Evolutionary conservation across 2,797 vertebrate species (phyloP), one percentile per base, ranked within the genome.

Genomic region (Ceryle rudis): DNA sequence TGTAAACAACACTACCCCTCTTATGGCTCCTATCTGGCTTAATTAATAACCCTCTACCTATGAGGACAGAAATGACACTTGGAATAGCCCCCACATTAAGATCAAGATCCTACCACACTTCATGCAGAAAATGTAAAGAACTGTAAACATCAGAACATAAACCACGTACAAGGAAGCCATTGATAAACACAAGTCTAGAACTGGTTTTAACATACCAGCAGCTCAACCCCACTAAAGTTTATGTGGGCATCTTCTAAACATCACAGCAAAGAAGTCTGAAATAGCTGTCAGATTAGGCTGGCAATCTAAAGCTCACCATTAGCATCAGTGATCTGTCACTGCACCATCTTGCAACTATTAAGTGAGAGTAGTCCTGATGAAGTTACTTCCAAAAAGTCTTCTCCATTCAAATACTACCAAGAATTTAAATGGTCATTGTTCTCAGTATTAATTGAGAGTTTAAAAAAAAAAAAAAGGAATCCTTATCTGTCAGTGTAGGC

Each of bases 401-500:
- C 66, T 89, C 71, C 21, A 44, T 51, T 69, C 42, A 60, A 69
- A 62, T 5, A 42, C 26, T 26, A 47, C 4, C 2, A 64, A 35
- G 42, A 60, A 60, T 42, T 71, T 33, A 93, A 72, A 25, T 31
- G 20, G 26, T 74, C 60, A 47, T 18, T 47, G 19, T 17, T 73
- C 44, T 65, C 6, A 52, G 5, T 18, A 42, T 61, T 61, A 77
- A 62, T 3, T 41, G 31, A 78, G 33, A 41, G 39, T 41, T 14
- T 14, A 41, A 5, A 58, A 64, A 46, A 46, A 46, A 21, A 21
- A 20, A 1, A 60, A 72, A 4, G 14, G 1, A 77, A 49, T 37
- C n/a, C 15, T 6, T 21, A 8, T 3, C 35, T 1, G 0, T 39
- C 42, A 73, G 5, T 0, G 0, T 6, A 66, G 42, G 18, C 22